phyloP scores from a whole-genome alignment of 2,113 vertebrate species.

The Myodes glareolus region DNA sequence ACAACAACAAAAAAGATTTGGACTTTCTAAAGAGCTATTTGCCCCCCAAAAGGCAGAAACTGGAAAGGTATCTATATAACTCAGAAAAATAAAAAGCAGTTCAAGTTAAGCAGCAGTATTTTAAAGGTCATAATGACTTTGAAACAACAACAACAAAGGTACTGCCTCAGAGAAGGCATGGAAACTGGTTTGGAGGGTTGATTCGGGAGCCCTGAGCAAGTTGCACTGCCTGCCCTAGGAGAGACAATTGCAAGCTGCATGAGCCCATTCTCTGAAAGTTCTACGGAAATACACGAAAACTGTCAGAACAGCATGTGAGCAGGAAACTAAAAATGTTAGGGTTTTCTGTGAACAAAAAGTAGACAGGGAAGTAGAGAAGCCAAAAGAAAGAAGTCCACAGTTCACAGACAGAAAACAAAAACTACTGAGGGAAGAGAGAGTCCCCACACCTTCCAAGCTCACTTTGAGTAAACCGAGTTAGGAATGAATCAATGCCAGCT shows the following conservation, averaged over 20 bases:
- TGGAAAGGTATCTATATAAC: background rate
- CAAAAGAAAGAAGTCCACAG: conserved; percentile 31
- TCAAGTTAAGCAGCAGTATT: background rate
- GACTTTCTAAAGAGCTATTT: background rate
- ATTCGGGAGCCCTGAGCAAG: background rate
- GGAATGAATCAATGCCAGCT: background rate
- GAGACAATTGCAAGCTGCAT: background rate
- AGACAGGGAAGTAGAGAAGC: conserved; percentile 33
- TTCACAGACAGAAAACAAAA: background rate
- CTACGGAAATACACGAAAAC: conserved; percentile 18
- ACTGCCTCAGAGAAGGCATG: background rate
- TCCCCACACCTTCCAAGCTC: background rate
- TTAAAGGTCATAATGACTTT: background rate
- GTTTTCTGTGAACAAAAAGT: conserved; percentile 59
- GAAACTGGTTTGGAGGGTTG: background rate
- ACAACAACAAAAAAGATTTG: background rate
- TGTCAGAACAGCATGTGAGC: background rate
- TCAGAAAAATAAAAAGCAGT: background rate
- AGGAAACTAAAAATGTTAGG: conserved; percentile 20
- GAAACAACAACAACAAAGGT: background rate
- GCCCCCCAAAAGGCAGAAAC: background rate
- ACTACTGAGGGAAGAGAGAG: background rate
- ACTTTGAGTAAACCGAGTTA: background rate
- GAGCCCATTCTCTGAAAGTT: conserved; percentile 15
- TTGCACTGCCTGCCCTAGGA: background rate